Evolutionary conservation across 2,113 vertebrate genomes (phyloP).

Genomic region (Amphiprion percula): DNA sequence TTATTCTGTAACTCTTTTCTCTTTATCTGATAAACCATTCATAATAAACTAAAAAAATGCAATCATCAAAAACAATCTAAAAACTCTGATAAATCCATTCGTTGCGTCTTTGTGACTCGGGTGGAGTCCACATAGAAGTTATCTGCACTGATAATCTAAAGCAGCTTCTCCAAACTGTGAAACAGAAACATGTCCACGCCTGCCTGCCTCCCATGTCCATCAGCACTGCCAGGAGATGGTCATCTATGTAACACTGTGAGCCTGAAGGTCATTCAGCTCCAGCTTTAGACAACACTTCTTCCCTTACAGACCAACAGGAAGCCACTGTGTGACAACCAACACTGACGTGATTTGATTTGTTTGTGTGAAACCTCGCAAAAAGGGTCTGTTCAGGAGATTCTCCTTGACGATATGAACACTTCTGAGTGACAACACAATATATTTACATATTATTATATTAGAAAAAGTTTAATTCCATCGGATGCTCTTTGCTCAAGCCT

Average conservation of each 20-base stretch:
- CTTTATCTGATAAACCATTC: background rate
- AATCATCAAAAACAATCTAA: background rate
- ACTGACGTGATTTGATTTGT: too few species aligned
- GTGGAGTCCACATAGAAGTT: background rate
- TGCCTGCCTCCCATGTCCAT: background rate
- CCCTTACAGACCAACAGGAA: background rate
- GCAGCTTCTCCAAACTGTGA: background rate
- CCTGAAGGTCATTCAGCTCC: background rate
- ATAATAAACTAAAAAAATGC: background rate
- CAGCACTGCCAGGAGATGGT: constrained; percentile 17
- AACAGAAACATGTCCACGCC: background rate
- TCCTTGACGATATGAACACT: too few species aligned
- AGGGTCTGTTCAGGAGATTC: too few species aligned
- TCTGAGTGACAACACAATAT: too few species aligned
- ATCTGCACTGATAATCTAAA: constrained; percentile 22
- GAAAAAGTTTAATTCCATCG: background rate
- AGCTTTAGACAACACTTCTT: background rate
- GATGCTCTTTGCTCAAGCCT: background rate
- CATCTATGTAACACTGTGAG: background rate
- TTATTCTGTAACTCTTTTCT: too few species aligned
- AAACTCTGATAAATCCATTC: background rate
- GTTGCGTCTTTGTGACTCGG: background rate
- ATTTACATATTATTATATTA: too few species aligned
- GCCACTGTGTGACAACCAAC: background rate
- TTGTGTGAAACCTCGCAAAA: too few species aligned